Percentiles rank a stretch among this genome's conserved stretches.
Conservation (phyloP, 2,888 invertebrate genomes). For the Machimus atricapillus region DNA sequence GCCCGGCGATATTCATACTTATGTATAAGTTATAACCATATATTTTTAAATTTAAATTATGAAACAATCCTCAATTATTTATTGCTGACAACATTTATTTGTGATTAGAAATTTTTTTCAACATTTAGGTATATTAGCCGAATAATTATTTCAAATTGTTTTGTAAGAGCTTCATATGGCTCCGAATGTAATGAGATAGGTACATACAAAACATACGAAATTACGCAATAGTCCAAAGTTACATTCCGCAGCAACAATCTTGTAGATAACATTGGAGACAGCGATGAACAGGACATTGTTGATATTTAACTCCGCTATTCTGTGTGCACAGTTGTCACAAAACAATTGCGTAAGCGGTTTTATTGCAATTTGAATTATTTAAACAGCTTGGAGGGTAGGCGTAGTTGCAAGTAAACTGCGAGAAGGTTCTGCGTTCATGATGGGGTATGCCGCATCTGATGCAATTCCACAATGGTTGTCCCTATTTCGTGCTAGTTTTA, state of each 20-base stretch:
- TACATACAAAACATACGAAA: too few relatives aligned
- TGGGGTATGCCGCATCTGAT: conserved; percentile 77
- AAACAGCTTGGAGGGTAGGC: background rate
- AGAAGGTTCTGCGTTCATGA: conserved; percentile 66
- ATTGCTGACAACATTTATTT: too few relatives aligned
- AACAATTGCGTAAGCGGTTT: background rate
- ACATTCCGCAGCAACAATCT: background rate
- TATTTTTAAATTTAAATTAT: too few relatives aligned
- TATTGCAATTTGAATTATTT: background rate
- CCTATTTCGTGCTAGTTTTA: conserved; percentile 81
- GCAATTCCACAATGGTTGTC: conserved; percentile 85
- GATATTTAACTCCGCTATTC: background rate
- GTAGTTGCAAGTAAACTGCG: background rate
- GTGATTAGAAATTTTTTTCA: too few relatives aligned
- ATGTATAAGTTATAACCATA: too few relatives aligned
- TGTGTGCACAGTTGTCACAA: background rate
- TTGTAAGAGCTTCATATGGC: too few relatives aligned
- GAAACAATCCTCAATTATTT: too few relatives aligned
- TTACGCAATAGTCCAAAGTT: too few relatives aligned
- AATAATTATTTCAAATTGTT: too few relatives aligned
- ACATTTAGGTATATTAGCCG: too few relatives aligned
- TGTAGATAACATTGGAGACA: background rate
- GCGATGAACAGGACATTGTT: background rate
- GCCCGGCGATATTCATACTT: too few relatives aligned
- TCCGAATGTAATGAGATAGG: too few relatives aligned